Conservation (phyloP, 2,797 vertebrate genomes). For the Lagodon rhomboides region DNA sequence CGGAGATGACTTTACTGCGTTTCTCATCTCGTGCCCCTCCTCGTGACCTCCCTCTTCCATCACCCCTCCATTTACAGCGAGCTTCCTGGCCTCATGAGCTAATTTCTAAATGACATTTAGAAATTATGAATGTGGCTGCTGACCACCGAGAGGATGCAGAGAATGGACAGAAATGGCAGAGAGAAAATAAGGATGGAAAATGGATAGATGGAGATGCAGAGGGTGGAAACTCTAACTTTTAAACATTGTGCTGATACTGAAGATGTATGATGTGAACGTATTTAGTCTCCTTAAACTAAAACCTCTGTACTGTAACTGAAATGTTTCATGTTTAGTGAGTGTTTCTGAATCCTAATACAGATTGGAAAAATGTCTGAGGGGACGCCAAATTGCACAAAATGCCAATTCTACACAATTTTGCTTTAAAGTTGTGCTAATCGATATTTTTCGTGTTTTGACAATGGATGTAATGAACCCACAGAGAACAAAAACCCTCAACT, state of each 20-base stretch:
- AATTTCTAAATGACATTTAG: conserved; percentile 76
- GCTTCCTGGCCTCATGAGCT: conserved; percentile 60
- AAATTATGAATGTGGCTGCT: conserved; percentile 58
- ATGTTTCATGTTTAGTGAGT: neutral
- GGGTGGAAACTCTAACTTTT: neutral
- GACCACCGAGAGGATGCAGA: conserved; percentile 43
- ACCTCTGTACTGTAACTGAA: neutral
- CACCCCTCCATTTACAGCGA: conserved; percentile 43
- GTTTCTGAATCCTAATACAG: too few species aligned
- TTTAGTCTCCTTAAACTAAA: neutral
- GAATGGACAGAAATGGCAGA: conserved; percentile 29
- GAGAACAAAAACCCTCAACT: neutral
- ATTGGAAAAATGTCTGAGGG: too few species aligned
- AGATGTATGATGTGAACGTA: too few species aligned
- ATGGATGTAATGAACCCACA: neutral
- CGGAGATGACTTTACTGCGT: conserved; percentile 48
- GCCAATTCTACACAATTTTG: too few species aligned
- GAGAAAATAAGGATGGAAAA: conserved; percentile 22
- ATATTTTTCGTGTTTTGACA: neutral
- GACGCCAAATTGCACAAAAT: too few species aligned
- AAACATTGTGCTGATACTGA: too few species aligned
- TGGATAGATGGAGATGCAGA: neutral
- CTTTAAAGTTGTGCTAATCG: neutral
- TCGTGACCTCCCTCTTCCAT: conserved; percentile 46
- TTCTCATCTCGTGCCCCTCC: conserved; percentile 37